These are phyloP conservation scores for Podarcis cretensis DNA, from an alignment of 2,113 vertebrate species.

Conservation along the genomic window DNA sequence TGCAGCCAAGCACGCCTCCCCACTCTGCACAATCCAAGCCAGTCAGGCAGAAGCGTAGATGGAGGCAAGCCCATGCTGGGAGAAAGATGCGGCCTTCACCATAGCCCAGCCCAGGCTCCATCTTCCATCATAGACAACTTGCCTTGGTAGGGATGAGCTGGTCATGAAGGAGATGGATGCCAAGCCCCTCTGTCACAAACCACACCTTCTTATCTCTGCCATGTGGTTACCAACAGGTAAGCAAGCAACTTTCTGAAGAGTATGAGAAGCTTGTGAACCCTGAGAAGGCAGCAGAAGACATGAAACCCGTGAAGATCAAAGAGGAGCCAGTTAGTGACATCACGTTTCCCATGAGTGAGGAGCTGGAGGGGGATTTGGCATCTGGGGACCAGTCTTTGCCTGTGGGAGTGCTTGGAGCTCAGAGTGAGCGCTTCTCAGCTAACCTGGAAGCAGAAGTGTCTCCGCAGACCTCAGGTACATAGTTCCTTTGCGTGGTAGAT, in stretches of 20 bases:
- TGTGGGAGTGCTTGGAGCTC: conserved; percentile 88
- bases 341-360: conserved; percentile 91
- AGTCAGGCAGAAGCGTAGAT: neutral
- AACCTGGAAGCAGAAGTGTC: conserved; percentile 92
- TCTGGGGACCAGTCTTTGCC: conserved; percentile 92
- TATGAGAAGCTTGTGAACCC: conserved; percentile 96
- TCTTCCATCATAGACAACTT: neutral
- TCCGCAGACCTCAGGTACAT: conserved; percentile 88
- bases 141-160: neutral
- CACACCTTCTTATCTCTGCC: conserved; percentile 15
- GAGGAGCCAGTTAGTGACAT: conserved; percentile 94
- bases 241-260: conserved; percentile 95
- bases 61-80: no score
- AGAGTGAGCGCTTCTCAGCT: conserved; percentile 86
- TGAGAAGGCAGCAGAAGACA: conserved; percentile 92
- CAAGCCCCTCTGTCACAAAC: neutral
- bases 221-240: conserved; percentile 80
- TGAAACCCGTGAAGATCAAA: conserved; percentile 93
- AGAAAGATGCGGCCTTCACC: neutral
- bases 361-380: conserved; percentile 89
- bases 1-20: neutral
- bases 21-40: neutral
- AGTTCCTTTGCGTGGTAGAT: neutral
- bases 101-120: no score
- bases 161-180: neutral